phyloP scores from a whole-genome alignment of 2,888 invertebrate genomes.

The Agrotis puta region DNA sequence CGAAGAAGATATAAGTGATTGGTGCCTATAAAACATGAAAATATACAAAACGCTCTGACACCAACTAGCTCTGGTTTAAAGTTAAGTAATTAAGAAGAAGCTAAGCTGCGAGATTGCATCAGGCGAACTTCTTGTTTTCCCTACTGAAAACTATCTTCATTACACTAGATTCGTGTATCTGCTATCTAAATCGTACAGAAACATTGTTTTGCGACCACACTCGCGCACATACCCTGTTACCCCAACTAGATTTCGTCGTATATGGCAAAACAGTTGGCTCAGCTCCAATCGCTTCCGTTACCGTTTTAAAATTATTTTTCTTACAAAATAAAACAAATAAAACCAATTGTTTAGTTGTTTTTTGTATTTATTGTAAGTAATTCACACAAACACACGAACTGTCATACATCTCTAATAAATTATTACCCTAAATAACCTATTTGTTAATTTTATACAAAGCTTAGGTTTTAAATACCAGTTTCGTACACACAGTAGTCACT shows the following conservation, averaged over 20 bases:
- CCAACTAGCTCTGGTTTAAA: constrained; percentile 81
- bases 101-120: constrained; percentile 86
- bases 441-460: constrained; percentile 91
- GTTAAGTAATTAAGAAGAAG: constrained; percentile 89
- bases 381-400: constrained; percentile 84
- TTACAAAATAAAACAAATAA: constrained; percentile 62
- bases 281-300: constrained; percentile 74
- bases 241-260: constrained; percentile 73
- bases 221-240: constrained; percentile 57
- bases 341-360: constrained; percentile 53
- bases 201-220: constrained; percentile 77
- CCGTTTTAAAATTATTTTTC: constrained; percentile 62
- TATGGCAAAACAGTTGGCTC: constrained; percentile 82
- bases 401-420: constrained; percentile 84
- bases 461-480: constrained; percentile 90
- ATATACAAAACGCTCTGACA: constrained; percentile 84
- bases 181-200: constrained; percentile 72
- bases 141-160: constrained; percentile 88
- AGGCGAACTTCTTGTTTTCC: constrained; percentile 87
- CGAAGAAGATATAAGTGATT: constrained; percentile 48
- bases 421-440: constrained; percentile 80
- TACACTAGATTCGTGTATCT: constrained; percentile 82
- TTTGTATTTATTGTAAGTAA: constrained; percentile 77
- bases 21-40: constrained; percentile 77
- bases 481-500: constrained; percentile 64